Evolutionary conservation across 2,113 vertebrate genomes (phyloP).

Genomic region (Lethenteron reissneri): DNA sequence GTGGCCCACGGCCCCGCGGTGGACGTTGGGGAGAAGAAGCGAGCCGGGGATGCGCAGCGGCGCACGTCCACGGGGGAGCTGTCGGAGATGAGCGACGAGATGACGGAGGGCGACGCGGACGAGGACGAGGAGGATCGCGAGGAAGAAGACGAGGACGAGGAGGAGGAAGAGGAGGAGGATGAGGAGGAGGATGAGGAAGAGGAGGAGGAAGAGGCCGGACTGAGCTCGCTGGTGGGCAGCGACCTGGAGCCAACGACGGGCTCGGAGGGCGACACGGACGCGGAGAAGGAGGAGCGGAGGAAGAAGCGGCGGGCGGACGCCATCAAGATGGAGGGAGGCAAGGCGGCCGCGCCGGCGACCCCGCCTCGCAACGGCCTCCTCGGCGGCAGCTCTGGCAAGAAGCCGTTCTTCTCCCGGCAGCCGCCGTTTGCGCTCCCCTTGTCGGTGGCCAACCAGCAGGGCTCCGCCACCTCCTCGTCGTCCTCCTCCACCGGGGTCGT

Average conservation of each 20-base stretch:
- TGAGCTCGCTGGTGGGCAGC: conserved; percentile 84
- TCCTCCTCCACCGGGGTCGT: conserved; percentile 49
- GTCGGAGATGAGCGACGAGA: neutral
- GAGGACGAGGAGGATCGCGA: neutral
- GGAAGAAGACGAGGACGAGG: conserved; percentile 22
- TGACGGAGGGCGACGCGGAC: neutral
- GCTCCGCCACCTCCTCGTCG: no score
- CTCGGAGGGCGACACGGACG: conserved; percentile 70
- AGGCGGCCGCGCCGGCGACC: no score
- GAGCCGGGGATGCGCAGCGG: neutral
- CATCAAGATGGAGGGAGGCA: no score
- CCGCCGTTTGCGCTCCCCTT: no score
- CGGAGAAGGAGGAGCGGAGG: conserved; percentile 47
- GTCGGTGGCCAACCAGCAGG: no score
- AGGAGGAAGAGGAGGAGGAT: conserved; percentile 60
- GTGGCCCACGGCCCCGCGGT: no score
- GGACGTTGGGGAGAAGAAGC: no score
- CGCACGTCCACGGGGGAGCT: neutral
- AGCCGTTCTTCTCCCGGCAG: no score
- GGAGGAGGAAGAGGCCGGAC: no score
- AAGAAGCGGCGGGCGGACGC: no score
- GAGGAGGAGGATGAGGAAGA: conserved; percentile 53
- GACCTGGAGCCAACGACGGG: conserved; percentile 80
- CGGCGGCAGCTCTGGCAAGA: no score
- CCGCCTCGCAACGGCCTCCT: no score